Evolutionary conservation across 2,888 invertebrate species (phyloP), one percentile per base, ranked within the genome.

Genomic region (Ormyrus thymus): DNA sequence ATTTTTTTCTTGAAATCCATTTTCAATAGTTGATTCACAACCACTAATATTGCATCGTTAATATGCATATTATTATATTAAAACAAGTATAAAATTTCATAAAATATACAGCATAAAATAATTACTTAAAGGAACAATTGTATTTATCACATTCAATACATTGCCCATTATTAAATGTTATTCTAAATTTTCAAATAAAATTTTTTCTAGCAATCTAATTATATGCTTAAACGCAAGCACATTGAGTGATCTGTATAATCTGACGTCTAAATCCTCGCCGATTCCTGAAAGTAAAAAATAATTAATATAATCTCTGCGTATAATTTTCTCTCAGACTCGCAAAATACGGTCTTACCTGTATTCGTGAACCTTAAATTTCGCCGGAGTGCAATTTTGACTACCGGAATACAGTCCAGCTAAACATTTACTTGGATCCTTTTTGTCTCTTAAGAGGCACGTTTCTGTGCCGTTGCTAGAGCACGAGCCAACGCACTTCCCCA

Each of bases 401-500:
- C 83, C 85, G 68, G 85, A 85, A 74, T 86, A 87, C 51, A 86
- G 81, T 48, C 87, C 87, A n/a, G 86, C 86, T 71, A 87, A 79
- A 78, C 89, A 90, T 81, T 86, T 88, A 13, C 83, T 83, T 4
- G 90, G 89, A 74, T 89, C 87, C 51, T 85, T 88, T 76, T 86
- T 90, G 76, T 88, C 88, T 56, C 88, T 83, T 46, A 89, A 80
- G 46, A 89, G 81, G 72, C 89, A 89, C 48, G 88, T 88, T 81
- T 89, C 88, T 11, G 86, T 88, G 48, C 85, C 83, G 73, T 86
- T 88, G 1, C 86, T 87, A 11, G 87, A 85, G 83, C 91, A 91
- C 51, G 85, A 85, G 43, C 91, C 91, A 66, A 89, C 87, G 78
- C 91, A 91, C 79, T 89, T 87, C 7, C 91, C 91, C 58, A 91